Evolutionary conservation across 2,113 vertebrate genomes (phyloP), one percentile per base, ranked within the genome.

Genomic region (Stictonetta naevosa): DNA sequence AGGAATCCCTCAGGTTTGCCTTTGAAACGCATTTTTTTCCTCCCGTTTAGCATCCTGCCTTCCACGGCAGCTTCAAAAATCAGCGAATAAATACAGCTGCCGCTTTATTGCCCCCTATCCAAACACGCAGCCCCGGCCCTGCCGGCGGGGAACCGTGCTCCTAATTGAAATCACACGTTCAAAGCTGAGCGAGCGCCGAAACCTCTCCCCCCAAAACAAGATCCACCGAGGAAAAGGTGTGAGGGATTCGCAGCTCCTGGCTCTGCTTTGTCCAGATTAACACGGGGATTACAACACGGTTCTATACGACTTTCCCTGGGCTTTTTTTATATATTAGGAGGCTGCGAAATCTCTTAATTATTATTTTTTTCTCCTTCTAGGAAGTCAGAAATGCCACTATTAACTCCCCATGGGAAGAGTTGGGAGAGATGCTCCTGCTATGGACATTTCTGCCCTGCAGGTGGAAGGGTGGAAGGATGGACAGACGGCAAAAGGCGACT

Each of bases 51-150:
- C 96, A 97, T 95, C 95, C 95, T 96, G 93, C 63, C 90, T 75
- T 95, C 86, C 60, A 60, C 88, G n/a, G 80, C 52, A n/a, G 86
- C 93, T 93, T 82, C 93, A 77, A 96, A 92, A 92, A 72, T 72
- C 81, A n/a, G 92, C 79, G 96, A 56, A 97, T 96, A 96, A 97
- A 97, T 96, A 96, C 96, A 97, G 93, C 96, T 97, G 96, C 76
- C 5, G 69, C 64, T 96, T 97, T 96, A 97, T 96, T 56, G 95
- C 96, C 92, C 88, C 95, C 82, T 96, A 8, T 72, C 73, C 95
- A 96, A 96, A 97, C 95, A 95, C 80, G 36, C 90, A 75, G 76
- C 88, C 81, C 79, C 83, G 14, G 29, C 33, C 81, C 84, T 0
- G 22, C 72, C 9, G 8, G 73, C 3, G 3, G 16, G 88, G 42